A percentile compares a stretch with the other conserved stretches of the same genome.
phyloP scores from a whole-genome alignment of 2,888 invertebrate genomes.

The Lepidochrysops patricia region DNA sequence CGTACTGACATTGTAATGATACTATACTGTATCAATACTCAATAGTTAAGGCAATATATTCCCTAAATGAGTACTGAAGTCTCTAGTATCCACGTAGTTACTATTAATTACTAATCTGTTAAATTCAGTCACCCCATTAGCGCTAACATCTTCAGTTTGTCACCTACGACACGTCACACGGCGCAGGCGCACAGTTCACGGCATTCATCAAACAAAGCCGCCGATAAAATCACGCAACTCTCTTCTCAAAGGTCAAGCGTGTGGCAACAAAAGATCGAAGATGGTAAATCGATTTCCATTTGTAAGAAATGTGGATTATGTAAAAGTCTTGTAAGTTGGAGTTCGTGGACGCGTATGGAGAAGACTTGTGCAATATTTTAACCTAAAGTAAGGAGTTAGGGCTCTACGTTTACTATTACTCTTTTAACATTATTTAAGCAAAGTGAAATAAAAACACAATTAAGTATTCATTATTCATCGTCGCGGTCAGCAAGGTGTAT shows the following conservation, averaged over 20 bases:
- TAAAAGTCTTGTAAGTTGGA: conserved; percentile 38
- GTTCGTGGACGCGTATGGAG: conserved; percentile 16
- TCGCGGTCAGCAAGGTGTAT: neutral
- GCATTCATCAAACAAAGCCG: conserved; percentile 1
- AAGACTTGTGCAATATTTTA: neutral
- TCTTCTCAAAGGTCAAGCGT: conserved; percentile 5
- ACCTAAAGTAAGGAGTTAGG: neutral
- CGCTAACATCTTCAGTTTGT: neutral
- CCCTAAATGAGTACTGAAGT: too few relatives aligned
- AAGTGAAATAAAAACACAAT: too few relatives aligned
- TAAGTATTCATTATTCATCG: too few relatives aligned
- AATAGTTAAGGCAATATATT: too few relatives aligned
- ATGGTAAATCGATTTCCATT: neutral
- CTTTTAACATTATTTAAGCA: neutral
- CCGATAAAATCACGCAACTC: conserved; percentile 4
- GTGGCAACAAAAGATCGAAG: neutral
- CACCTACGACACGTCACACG: neutral
- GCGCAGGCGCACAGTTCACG: neutral
- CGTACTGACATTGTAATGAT: too few relatives aligned
- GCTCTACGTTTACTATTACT: neutral
- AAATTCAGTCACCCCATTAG: too few relatives aligned
- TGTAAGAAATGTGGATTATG: neutral
- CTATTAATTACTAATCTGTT: too few relatives aligned
- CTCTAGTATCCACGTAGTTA: too few relatives aligned
- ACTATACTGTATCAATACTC: too few relatives aligned